Evolutionary conservation across 2,113 vertebrate species (phyloP), one percentile per base, ranked within the genome.

Genomic region (Eubucco bourcierii): DNA sequence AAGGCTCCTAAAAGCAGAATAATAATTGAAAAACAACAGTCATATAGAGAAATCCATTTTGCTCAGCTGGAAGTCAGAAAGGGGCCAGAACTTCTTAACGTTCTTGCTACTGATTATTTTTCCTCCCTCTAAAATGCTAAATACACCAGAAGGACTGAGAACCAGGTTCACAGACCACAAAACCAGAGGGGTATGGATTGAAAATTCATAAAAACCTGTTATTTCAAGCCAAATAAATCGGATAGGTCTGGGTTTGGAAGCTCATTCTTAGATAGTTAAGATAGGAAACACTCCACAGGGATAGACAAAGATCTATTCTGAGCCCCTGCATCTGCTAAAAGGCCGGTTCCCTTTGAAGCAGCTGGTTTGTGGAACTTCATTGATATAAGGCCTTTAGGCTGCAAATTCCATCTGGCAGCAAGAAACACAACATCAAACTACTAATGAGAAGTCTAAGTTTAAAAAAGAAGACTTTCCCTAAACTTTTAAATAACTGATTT

Each of bases 321-420:
- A 97, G 89, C 33, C 24, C 29, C 39, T 77, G 59, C 50, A 90
- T 95, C 76, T 95, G 87, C 55, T 94, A 61, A 82, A 95, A 94
- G 58, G 25, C 66, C 2, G 1, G 71, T 95, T 95, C 56, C 52
- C 93, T 94, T 76, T 8, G 3, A 95, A 95, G 64, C 59, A 94
- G 24, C 58, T 94, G 76, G 75, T 94, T 31, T 64, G 25, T 65
- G 53, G 60, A 92, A 25, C 53, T 93, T 94, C 89, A 92, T 90
- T 85, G 72, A 58, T 70, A 68, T 68, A 58, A 83, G 74, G 37
- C 41, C 84, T 91, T 84, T 61, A 94, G 73, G 61, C 87, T 90
- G 63, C 71, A 94, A 92, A 89, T 88, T 90, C 68, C 65, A 92
- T 94, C 85, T 96, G 82, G 59, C 74, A 83, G 25, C 33, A 92